Conservation (phyloP, 37 sponge, comb jelly and placozoan species). For the Spongia lamella region DNA sequence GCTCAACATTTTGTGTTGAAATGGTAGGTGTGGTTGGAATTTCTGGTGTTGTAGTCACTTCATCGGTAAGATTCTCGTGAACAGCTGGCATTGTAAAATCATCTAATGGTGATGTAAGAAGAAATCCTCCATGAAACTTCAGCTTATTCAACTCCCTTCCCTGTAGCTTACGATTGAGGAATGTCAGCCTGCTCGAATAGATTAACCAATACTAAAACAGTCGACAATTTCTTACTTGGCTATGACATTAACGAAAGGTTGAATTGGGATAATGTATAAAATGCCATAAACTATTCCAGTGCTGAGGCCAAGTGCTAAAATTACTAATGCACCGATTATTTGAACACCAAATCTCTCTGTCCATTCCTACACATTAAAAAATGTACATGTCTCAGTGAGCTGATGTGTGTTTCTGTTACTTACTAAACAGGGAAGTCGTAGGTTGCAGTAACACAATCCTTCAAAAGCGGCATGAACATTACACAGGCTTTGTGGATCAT, state of each 20-base stretch:
- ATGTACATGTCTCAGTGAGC: background rate
- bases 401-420: background rate
- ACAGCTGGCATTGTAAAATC: slow-evolving; percentile 12
- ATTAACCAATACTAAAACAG: too few relatives aligned
- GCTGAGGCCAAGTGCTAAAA: slow-evolving; percentile 45
- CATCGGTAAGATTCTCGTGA: too few relatives aligned
- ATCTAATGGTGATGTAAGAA: slow-evolving; percentile 61
- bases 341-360: slow-evolving; percentile 58
- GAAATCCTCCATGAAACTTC: slow-evolving; percentile 48
- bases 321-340: slow-evolving; percentile 55
- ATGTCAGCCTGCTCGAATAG: too few relatives aligned
- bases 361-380: slow-evolving; percentile 23
- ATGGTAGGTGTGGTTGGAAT: too few relatives aligned
- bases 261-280: slow-evolving; percentile 62
- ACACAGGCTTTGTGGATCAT: slow-evolving; percentile 26
- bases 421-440: slow-evolving; percentile 72
- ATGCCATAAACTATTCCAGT: slow-evolving; percentile 54
- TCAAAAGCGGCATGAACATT: slow-evolving; percentile 82
- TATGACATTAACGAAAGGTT: slow-evolving; percentile 21
- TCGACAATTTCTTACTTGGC: slow-evolving; percentile 13
- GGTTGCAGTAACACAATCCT: slow-evolving; percentile 69
- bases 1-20: too few relatives aligned
- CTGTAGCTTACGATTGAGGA: too few relatives aligned
- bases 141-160: background rate
- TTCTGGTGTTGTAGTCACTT: too few relatives aligned